A percentile compares a stretch with the other conserved stretches of the same genome.
Evolutionary conservation across 2,797 vertebrate species (phyloP).

Genomic region (Pristis pectinata): DNA sequence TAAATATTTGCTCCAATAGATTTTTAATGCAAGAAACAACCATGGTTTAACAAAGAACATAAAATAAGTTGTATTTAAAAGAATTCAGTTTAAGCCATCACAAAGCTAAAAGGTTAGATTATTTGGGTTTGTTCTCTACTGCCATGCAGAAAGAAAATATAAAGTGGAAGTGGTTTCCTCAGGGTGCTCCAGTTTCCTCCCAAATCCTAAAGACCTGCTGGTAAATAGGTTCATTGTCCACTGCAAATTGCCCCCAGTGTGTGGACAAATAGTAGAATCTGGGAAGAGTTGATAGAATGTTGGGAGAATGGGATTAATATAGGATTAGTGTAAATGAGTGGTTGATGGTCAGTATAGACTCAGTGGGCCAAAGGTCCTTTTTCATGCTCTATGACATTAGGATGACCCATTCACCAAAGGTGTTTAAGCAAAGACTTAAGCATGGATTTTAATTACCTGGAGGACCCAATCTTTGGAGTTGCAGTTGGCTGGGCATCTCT

Average conservation of each 20-base stretch:
- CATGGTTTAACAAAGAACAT: neutral
- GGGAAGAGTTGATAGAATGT: too few relatives aligned
- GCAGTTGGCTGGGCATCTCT: constrained; percentile 62
- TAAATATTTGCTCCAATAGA: neutral
- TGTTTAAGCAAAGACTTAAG: neutral
- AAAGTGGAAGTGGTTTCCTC: neutral
- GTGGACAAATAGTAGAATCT: too few relatives aligned
- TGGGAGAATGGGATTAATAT: too few relatives aligned
- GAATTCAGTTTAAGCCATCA: neutral
- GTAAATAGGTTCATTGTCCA: too few relatives aligned
- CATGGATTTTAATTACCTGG: constrained; percentile 59
- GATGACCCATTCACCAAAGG: neutral
- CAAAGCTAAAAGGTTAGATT: neutral
- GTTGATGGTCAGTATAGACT: too few relatives aligned
- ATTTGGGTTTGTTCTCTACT: neutral
- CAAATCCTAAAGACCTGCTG: too few relatives aligned
- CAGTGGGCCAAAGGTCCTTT: too few relatives aligned
- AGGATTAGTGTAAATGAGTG: too few relatives aligned
- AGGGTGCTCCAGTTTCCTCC: too few relatives aligned
- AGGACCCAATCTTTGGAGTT: constrained; percentile 62
- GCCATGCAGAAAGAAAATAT: neutral
- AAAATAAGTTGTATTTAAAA: neutral
- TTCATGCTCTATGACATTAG: too few relatives aligned
- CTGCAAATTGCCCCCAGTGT: too few relatives aligned
- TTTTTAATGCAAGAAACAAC: neutral